Evolutionary conservation across 2,888 invertebrate genomes (phyloP).

Genomic region (Ophioninae sp.): DNA sequence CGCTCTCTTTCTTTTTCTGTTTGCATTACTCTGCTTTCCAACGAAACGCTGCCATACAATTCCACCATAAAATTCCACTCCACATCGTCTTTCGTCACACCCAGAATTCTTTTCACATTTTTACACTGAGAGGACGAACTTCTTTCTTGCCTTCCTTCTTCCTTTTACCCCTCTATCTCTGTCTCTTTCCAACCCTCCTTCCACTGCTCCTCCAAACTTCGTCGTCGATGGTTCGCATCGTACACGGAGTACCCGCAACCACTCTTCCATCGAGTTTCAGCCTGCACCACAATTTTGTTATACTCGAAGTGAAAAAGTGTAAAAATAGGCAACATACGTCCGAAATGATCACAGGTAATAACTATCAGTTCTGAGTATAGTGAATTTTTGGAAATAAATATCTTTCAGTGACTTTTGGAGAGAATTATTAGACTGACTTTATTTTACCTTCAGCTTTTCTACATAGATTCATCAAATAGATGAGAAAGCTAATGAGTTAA

Average conservation of each 20-base stretch:
- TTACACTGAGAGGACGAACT: background rate
- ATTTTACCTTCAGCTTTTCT: background rate
- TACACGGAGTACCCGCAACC: background rate
- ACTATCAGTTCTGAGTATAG: background rate
- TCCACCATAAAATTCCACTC: constrained; percentile 4
- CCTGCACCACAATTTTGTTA: background rate
- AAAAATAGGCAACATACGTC: background rate
- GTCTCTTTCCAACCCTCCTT: background rate
- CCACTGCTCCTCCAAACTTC: background rate
- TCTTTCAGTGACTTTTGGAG: background rate
- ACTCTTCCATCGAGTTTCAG: background rate
- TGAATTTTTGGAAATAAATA: background rate
- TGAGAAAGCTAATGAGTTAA: background rate
- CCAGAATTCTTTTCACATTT: background rate
- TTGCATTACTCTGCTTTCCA: background rate
- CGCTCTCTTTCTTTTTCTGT: background rate
- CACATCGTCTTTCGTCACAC: background rate
- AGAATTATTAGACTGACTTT: background rate
- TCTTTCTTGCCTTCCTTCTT: background rate
- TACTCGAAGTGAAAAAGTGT: background rate
- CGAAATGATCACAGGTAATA: background rate
- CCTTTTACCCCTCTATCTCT: background rate
- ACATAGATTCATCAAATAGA: background rate
- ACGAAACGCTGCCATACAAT: background rate
- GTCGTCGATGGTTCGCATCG: background rate